Evolutionary conservation across 2,888 invertebrate genomes (phyloP), one percentile per base, ranked within the genome.

Genomic region (Phrixothrix hirtus): DNA sequence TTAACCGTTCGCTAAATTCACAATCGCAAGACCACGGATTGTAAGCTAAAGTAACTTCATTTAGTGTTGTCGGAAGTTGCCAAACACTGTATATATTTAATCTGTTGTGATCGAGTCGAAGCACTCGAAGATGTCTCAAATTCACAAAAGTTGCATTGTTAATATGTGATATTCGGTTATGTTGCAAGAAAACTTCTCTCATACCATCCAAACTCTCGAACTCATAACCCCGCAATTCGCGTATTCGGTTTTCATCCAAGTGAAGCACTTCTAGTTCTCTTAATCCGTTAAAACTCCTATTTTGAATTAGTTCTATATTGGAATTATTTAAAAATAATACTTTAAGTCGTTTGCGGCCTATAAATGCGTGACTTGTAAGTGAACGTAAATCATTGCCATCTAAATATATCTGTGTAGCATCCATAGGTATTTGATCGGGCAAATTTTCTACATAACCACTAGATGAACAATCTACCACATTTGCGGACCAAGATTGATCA

Each of bases 11-110:
- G 17, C 86, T 83, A 69, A 86, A 90, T 66, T 87, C 87, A 74
- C 92, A 92, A 66, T 90, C 87, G 75, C 92, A 92, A 42, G 86
- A 84, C 89, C 89, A 92, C 44, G 88, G 88, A 71, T 92, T 92
- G 56, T 80, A 82, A 9, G 84, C 81, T 54, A 91, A 78, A 38
- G 83, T 83, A 63, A 87, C 78, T 73, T 86, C 83, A 50, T 84
- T 83, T 55, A 85, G 75, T 17, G 82, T 77, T 0, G 81, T 75
- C 60, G 85, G 84, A 61, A 89, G 77, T 72, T 85, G 81, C 88
- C 89, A 89, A 55, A 89, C 83, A 48, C 86, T 79, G 68, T 88
- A 81, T 38, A 81, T 82, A 26, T 82, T 80, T 55, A 92, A 75
- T 65, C 83, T 80, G 72, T 92, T 92, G 70, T 86, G 83, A 69